Base-by-base conservation (phyloP, 1,140 invertebrate species). In the Caerostris extrusa region DNA sequence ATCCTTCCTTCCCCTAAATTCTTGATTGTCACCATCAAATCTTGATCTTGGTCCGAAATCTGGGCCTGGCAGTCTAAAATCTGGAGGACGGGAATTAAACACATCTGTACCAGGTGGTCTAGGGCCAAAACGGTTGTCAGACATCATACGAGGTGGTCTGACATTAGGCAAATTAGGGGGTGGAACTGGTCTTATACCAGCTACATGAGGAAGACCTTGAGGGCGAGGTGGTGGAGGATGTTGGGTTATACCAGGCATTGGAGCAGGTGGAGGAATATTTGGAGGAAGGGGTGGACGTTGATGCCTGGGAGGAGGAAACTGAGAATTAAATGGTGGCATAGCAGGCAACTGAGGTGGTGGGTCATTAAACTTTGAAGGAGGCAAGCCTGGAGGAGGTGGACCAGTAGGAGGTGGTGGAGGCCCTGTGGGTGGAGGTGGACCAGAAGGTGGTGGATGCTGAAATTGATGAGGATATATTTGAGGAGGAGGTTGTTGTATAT, bases 381-480 rank as follows among this genome's bases (percentile, higher is more conserved):
- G 90, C 17, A 77, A 50, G 50, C 60, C 69, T 61, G 85, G 61
- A 55, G 92, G 69, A 53, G 50, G 55, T 5, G 71, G 85, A 34
- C 83, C 53, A 17, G 53, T 14, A 55, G 69, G 61, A 82, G 14
- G 61, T 81, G 57, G 86, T 55, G 34, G 60, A 8, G 81, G 88
- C 19, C 53, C 60, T 55, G 85, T 34, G 56, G 92, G 56, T 55
- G 92, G 69, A 17, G 50, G 55, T 3, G 77, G 86, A 53, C 83
- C 87, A 53, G 94, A 86, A 89, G 57, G 92, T 34, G 86, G 91
- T 53, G 82, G 82, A 34, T 93, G 91, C 60, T 57, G 34, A n/a
- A 85, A 91, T 17, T 71, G 86, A 19, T 56, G 71, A 60, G 94
- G 81, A 85, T 55, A 93, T 61, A 93, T 93, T 81, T 89, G 94